Percentiles rank a stretch among this genome's conserved stretches.
Conservation (phyloP, 2,113 vertebrate species). For the Machaerirhynchus nigripectus region DNA sequence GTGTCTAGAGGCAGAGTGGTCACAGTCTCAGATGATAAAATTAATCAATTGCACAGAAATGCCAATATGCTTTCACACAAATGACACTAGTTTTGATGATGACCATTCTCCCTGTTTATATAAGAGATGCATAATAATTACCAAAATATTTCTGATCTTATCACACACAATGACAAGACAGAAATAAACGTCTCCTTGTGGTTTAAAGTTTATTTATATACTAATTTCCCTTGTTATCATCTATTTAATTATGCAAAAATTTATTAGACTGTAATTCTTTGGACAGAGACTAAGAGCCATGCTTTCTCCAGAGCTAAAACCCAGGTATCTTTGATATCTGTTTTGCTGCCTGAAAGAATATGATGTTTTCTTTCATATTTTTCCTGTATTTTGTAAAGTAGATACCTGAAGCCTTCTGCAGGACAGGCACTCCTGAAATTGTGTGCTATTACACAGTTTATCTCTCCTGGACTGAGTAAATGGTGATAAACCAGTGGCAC, state of each 20-base stretch:
- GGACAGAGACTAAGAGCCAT: background rate
- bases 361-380: background rate
- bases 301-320: background rate
- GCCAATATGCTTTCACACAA: background rate
- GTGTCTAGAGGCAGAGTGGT: background rate
- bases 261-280: background rate
- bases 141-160: background rate
- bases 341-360: background rate
- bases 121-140: background rate
- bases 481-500: background rate
- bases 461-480: background rate
- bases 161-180: background rate
- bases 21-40: background rate
- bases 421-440: background rate
- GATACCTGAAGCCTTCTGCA: background rate
- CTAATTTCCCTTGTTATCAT: background rate
- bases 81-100: background rate
- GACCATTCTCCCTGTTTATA: background rate
- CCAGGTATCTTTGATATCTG: background rate
- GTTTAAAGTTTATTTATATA: background rate
- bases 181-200: background rate
- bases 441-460: background rate
- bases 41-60: background rate
- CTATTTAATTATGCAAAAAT: background rate
- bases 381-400: background rate